Evolutionary conservation across 2,888 invertebrate genomes (phyloP).

Genomic region (Patella depressa): DNA sequence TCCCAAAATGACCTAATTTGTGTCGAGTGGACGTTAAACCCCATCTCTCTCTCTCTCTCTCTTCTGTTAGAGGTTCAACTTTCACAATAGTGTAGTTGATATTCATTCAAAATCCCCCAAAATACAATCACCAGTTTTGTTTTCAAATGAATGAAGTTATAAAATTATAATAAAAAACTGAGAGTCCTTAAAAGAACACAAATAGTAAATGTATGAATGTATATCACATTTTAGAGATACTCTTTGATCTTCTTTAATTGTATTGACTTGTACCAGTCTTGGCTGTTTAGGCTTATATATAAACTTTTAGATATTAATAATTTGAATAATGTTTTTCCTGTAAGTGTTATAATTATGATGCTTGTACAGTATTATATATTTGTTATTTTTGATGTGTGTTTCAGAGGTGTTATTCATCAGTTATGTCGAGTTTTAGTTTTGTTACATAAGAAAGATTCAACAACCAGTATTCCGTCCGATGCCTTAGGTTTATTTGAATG

Average conservation of each 20-base stretch:
- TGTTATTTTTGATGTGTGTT: conserved; percentile 14
- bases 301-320: background rate
- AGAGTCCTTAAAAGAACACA: no score
- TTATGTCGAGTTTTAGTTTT: conserved; percentile 61
- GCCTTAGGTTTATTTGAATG: conserved; percentile 62
- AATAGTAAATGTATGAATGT: no score
- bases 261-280: background rate
- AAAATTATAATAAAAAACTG: no score
- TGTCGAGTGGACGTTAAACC: no score
- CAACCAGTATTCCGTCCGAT: conserved; percentile 59
- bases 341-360: background rate
- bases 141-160: no score
- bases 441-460: conserved; percentile 59
- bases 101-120: no score
- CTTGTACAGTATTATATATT: background rate
- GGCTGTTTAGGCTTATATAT: background rate
- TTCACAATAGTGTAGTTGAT: no score
- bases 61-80: no score
- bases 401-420: conserved; percentile 64
- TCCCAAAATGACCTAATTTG: no score
- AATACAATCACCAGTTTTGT: no score
- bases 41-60: no score
- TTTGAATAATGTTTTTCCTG: background rate
- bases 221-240: no score
- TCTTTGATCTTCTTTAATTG: background rate